Evolutionary conservation across 2,113 vertebrate species (phyloP).

Genomic region (Platysteira castanea): DNA sequence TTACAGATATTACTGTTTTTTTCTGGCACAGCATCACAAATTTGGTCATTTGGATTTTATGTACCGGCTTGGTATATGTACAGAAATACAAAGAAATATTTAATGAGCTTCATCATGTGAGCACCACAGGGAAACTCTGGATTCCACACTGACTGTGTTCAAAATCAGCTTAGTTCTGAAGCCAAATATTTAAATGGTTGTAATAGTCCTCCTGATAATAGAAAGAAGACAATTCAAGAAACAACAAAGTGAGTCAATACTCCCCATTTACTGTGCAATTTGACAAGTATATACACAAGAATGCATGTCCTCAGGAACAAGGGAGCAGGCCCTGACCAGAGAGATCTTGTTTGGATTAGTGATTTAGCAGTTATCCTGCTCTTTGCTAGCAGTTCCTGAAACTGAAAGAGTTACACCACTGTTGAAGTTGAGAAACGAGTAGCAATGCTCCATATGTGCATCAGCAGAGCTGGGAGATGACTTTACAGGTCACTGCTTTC

Average conservation of each 20-base stretch:
- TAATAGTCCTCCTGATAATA: neutral
- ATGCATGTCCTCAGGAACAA: neutral
- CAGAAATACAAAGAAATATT: neutral
- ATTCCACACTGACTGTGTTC: neutral
- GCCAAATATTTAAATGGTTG: neutral
- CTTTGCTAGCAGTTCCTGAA: neutral
- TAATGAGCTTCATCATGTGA: neutral
- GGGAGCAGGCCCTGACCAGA: neutral
- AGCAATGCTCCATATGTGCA: neutral
- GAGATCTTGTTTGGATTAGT: neutral
- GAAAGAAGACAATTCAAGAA: neutral
- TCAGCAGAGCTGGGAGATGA: neutral
- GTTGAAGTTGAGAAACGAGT: neutral
- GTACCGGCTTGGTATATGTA: neutral
- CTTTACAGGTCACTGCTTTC: slow-evolving; percentile 19
- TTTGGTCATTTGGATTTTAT: neutral
- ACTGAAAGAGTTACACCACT: neutral
- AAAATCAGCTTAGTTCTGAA: neutral
- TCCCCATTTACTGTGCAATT: neutral
- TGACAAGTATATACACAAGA: neutral
- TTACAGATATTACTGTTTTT: neutral
- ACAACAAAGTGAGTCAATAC: neutral
- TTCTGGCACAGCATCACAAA: neutral
- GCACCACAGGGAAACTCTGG: neutral
- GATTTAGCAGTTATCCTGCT: neutral